Evolutionary conservation across 2,888 invertebrate genomes (phyloP), one percentile per base, ranked within the genome.

Genomic region (Clunio marinus): DNA sequence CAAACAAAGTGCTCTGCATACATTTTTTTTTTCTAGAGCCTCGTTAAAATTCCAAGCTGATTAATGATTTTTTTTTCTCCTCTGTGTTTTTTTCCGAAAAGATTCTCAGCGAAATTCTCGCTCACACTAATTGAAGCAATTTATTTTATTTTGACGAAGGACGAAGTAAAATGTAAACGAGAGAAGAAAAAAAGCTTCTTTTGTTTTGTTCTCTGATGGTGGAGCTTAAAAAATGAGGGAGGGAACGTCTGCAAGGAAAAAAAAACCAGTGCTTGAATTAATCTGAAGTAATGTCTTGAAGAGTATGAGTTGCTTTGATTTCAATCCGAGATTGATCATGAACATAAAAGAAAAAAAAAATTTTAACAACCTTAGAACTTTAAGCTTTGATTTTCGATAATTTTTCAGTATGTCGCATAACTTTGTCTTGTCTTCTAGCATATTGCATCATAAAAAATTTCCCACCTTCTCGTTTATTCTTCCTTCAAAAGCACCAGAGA

Each of bases 51-150:
- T 63, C 63, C 46, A 22, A 24, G 22, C 63, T 63, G 63, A 63
- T 63, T 46, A 63, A 63, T 63, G 63, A 63, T 63, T 46, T 63
- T 63, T 63, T 46, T 20, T 51, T 17, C 10, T 32, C 10, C 32
- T 32, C 32, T 17, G 35, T 20, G 59, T 46, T 63, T 25, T 63
- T 46, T 37, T 37, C 25, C 46, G 62, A 41, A n/a, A n/a, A 59
- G 35, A 59, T 58, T 60, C 60, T 25, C 25, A 45, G 41, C 15
- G 35, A 62, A 60, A 35, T 60, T 62, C 46, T 27, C 63, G 27
- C 63, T 63, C 46, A 17, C 37, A 62, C 63, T 63, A 63, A 63
- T 63, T 63, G 63, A 63, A 46, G 63, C 63, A 63, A 63, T 63
- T 63, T 63, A 63, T 63, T 63, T 63, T 46, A 37, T 45, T 63